Percentiles rank a stretch among this genome's conserved stretches.
Conservation (phyloP, 2,888 invertebrate genomes). For the Troilus luridus region DNA sequence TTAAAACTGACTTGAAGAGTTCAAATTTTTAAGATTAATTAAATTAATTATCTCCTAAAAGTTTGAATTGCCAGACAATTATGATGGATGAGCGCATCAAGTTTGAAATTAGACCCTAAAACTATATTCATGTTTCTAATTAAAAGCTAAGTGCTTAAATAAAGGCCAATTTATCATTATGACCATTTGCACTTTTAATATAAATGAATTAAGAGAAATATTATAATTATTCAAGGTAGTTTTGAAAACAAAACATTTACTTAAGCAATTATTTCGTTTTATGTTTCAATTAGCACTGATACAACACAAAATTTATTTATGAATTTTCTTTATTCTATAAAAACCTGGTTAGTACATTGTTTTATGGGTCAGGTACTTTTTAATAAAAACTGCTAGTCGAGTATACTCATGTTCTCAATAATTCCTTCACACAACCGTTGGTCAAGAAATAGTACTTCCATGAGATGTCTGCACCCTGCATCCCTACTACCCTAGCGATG, state of each 20-base stretch:
- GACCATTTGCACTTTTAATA: not conserved
- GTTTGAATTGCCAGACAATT: not conserved
- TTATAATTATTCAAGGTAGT: not conserved
- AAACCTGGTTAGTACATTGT: too few relatives aligned
- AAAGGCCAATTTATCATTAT: not conserved
- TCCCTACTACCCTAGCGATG: not conserved
- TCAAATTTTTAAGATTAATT: not conserved
- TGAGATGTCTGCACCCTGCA: too few relatives aligned
- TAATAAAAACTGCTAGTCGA: too few relatives aligned
- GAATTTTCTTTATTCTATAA: too few relatives aligned
- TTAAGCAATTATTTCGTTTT: too few relatives aligned
- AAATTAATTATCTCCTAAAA: not conserved
- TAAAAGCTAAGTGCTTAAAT: not conserved
- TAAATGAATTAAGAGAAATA: not conserved
- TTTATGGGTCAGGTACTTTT: too few relatives aligned
- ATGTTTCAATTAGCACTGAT: too few relatives aligned
- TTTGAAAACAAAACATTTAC: too few relatives aligned
- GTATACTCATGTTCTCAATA: too few relatives aligned
- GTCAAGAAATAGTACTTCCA: too few relatives aligned
- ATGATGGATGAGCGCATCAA: conserved; percentile 4
- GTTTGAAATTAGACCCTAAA: conserved; percentile 15
- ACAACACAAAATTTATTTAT: too few relatives aligned
- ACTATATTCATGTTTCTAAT: not conserved
- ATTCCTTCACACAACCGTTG: too few relatives aligned
- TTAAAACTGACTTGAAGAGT: not conserved